phyloP scores from a whole-genome alignment of 2,888 invertebrate genomes.

The Phrixothrix hirtus region DNA sequence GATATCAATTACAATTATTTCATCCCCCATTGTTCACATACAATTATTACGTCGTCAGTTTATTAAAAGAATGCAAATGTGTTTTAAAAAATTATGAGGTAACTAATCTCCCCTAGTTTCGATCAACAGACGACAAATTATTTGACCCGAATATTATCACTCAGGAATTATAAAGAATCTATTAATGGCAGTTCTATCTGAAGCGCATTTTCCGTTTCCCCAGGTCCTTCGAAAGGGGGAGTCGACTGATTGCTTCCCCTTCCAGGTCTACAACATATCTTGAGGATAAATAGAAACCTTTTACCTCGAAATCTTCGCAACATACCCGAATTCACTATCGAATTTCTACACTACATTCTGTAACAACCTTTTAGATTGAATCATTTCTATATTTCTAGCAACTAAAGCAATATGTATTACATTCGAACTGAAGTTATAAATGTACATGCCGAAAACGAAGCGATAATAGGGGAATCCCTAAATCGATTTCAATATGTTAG shows the following conservation, averaged over 20 bases:
- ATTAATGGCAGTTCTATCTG: slow-evolving; percentile 32
- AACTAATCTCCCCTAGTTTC: slow-evolving; percentile 13
- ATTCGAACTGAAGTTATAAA: slow-evolving; percentile 7
- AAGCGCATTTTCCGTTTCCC: slow-evolving; percentile 30
- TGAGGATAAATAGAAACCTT: slow-evolving; percentile 53
- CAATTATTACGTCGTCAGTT: no score
- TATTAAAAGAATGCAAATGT: no score
- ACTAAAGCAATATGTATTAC: slow-evolving; percentile 23
- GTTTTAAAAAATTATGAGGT: no score
- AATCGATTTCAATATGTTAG: neutral
- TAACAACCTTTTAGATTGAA: slow-evolving; percentile 30
- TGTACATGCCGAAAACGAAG: neutral
- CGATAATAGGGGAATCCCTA: neutral
- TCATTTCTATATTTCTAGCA: slow-evolving; percentile 31
- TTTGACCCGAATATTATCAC: slow-evolving; percentile 31
- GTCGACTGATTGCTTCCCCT: slow-evolving; percentile 52
- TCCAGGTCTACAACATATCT: slow-evolving; percentile 53
- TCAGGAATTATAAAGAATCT: slow-evolving; percentile 28
- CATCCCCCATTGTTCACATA: no score
- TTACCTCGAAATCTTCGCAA: slow-evolving; percentile 41
- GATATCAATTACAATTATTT: slow-evolving; percentile 19
- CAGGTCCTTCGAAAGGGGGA: slow-evolving; percentile 26
- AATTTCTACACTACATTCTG: slow-evolving; percentile 30
- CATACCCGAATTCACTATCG: slow-evolving; percentile 32
- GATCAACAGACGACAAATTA: slow-evolving; percentile 30